These are phyloP conservation scores for Bilobella aurantiaca DNA, from an alignment of 1,140 invertebrate species.

Conservation along the genomic window DNA sequence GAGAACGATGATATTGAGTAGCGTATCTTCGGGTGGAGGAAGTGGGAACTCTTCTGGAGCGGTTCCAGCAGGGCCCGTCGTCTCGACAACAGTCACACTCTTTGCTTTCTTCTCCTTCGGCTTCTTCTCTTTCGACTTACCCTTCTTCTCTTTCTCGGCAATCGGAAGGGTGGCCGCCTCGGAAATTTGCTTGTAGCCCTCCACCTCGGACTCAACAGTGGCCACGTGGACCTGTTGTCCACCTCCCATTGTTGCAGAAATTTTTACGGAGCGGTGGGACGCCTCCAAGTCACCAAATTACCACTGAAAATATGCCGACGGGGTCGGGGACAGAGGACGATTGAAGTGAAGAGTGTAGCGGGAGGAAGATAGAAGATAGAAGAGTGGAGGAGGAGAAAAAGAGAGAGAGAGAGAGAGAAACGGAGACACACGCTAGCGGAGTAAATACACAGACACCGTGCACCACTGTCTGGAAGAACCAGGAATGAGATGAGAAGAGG, in stretches of 20 bases:
- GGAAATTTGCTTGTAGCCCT: conserved; percentile 32
- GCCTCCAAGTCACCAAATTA: no score
- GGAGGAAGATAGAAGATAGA: conserved; percentile 9
- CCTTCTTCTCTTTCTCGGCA: conserved; percentile 26
- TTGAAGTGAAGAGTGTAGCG: background rate
- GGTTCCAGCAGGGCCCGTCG: conserved; percentile 13
- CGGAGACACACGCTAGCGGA: no score
- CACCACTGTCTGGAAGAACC: no score
- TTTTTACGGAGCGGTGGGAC: no score
- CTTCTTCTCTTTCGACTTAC: conserved; percentile 28
- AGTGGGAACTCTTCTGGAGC: conserved; percentile 33
- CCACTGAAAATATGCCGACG: no score
- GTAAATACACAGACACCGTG: no score
- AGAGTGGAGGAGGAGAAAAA: conserved; percentile 9
- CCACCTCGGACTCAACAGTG: conserved; percentile 53
- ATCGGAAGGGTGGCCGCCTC: conserved; percentile 33
- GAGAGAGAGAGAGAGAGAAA: no score
- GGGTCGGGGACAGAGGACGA: no score
- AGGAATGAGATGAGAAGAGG: no score
- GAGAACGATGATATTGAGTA: conserved; percentile 33
- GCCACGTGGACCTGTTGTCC: conserved; percentile 71
- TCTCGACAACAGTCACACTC: conserved; percentile 16
- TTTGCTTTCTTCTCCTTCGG: conserved; percentile 12
- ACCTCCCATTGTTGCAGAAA: conserved; percentile 46
- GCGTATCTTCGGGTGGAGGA: conserved; percentile 34